A percentile compares a stretch with the other conserved stretches of the same genome.
Conservation (phyloP, 2,888 invertebrate genomes). For the Ormyrus pomaceus region DNA sequence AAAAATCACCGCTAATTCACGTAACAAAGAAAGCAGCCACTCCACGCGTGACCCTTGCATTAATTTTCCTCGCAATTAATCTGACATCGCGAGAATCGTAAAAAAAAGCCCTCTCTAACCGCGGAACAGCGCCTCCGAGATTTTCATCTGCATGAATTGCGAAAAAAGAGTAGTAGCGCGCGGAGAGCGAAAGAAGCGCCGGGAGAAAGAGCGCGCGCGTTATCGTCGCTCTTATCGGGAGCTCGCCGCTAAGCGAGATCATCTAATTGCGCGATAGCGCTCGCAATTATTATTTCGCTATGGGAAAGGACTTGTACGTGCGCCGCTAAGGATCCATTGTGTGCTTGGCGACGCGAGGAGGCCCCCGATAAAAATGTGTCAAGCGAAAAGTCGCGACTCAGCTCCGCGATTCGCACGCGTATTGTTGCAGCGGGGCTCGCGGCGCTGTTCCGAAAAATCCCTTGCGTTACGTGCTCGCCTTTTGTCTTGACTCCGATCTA, state of each 20-base stretch:
- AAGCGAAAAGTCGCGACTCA: conserved; percentile 17
- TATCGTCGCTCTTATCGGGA: conserved; percentile 14
- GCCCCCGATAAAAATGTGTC: conserved; percentile 49
- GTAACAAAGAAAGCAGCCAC: conserved; percentile 1
- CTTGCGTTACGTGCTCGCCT: too few species aligned
- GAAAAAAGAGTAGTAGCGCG: neutral
- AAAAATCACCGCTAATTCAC: neutral
- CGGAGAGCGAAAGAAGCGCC: too few species aligned
- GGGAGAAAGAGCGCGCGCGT: neutral
- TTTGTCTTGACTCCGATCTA: too few species aligned
- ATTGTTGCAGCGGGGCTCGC: neutral
- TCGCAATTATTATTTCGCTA: conserved; percentile 50
- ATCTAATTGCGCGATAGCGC: conserved; percentile 44
- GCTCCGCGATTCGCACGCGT: conserved; percentile 35
- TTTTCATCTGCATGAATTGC: neutral
- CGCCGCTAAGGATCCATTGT: conserved; percentile 51
- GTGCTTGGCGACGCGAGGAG: neutral
- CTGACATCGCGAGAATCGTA: conserved; percentile 18
- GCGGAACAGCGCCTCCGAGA: neutral
- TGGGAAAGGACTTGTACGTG: conserved; percentile 21
- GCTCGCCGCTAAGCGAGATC: conserved; percentile 18
- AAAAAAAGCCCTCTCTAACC: conserved; percentile 3
- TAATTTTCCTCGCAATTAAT: conserved; percentile 45
- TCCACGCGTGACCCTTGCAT: conserved; percentile 31
- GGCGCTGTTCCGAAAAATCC: too few species aligned